Percentiles rank a stretch among this genome's conserved stretches.
Conservation (phyloP, 2,797 vertebrate genomes). For the Rhinophrynus dorsalis region DNA sequence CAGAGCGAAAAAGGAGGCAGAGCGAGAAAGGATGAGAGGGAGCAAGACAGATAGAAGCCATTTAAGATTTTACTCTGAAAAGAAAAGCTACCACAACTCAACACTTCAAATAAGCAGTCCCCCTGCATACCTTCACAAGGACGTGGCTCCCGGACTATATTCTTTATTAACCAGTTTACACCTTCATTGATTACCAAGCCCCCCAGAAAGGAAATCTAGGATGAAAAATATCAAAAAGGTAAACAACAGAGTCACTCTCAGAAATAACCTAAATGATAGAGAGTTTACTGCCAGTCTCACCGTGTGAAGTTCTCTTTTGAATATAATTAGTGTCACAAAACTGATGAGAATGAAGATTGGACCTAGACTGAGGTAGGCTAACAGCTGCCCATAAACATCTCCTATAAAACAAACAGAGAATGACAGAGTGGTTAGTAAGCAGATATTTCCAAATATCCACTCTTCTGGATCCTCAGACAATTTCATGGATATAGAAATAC, state of each 20-base stretch:
- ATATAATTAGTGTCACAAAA: conserved; percentile 94
- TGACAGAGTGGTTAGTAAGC: no score
- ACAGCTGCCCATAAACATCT: conserved; percentile 87
- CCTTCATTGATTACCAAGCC: conserved; percentile 90
- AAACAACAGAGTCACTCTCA: background rate
- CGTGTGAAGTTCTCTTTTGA: conserved; percentile 97
- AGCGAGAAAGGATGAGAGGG: no score
- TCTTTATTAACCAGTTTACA: conserved; percentile 95
- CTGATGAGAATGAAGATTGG: conserved; percentile 90
- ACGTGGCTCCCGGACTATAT: conserved; percentile 90
- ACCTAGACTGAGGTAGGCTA: conserved; percentile 91
- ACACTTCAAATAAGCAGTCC: no score
- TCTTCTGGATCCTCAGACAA: no score
- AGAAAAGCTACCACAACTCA: no score
- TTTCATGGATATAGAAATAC: no score
- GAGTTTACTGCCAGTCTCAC: conserved; percentile 69
- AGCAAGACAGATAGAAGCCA: no score
- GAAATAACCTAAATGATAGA: background rate
- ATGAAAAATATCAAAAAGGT: conserved; percentile 47
- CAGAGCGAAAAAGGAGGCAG: no score
- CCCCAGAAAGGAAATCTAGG: conserved; percentile 98
- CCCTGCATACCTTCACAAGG: conserved; percentile 84
- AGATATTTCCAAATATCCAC: no score
- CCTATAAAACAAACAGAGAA: conserved; percentile 64
- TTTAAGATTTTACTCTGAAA: no score